Evolutionary conservation across 2,113 vertebrate species (phyloP).

Genomic region (Fukomys damarensis): DNA sequence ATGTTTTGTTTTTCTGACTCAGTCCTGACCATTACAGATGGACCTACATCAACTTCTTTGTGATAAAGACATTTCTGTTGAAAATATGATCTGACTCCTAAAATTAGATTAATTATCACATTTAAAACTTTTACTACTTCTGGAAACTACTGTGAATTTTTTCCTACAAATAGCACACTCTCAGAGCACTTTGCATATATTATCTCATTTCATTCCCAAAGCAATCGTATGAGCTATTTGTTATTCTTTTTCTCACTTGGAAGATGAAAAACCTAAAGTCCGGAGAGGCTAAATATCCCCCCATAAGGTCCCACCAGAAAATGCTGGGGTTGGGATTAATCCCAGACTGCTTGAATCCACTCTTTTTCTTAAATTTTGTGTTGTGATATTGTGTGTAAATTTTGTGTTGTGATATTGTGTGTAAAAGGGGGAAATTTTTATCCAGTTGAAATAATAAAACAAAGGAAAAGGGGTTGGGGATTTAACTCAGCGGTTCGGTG

Average conservation of each 20-base stretch:
- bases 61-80: neutral
- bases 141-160: neutral
- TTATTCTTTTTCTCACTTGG: neutral
- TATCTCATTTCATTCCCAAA: slow-evolving; percentile 1
- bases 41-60: neutral
- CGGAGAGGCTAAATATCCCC: neutral
- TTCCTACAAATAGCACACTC: neutral
- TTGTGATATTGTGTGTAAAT: neutral
- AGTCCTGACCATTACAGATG: neutral
- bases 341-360: neutral
- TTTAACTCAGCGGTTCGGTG: too few species aligned
- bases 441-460: neutral
- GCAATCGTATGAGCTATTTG: neutral
- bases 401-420: neutral
- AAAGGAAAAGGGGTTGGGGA: too few species aligned
- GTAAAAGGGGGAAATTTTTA: neutral
- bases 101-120: neutral
- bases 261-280: neutral
- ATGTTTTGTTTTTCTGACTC: neutral
- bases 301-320: neutral
- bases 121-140: neutral
- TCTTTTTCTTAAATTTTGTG: neutral
- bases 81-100: neutral
- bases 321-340: neutral
- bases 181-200: neutral